Evolutionary conservation across 2,113 vertebrate species (phyloP).

Genomic region (Crocuta crocuta): DNA sequence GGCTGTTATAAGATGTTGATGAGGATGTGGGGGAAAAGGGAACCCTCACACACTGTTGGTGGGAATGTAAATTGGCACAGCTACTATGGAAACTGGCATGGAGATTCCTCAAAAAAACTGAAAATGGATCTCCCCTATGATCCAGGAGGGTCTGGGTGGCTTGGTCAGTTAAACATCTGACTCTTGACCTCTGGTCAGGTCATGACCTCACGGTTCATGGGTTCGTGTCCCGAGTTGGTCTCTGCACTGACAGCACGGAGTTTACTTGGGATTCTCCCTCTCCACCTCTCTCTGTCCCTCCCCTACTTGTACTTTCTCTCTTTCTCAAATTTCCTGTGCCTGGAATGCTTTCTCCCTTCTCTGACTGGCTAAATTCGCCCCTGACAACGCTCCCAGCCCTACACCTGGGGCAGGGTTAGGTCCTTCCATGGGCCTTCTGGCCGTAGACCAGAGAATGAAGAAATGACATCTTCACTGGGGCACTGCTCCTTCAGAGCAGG

Average conservation of each 20-base stretch:
- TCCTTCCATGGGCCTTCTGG: not conserved
- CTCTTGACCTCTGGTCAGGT: too few relatives aligned
- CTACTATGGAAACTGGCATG: not conserved
- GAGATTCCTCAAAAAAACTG: not conserved
- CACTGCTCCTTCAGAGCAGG: not conserved
- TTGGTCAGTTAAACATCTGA: too few relatives aligned
- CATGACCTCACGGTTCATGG: too few relatives aligned
- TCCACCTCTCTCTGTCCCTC: too few relatives aligned
- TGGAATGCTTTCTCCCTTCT: not conserved
- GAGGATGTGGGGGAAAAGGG: not conserved
- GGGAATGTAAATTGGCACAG: not conserved
- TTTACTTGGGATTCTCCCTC: too few relatives aligned
- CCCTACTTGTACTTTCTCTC: too few relatives aligned
- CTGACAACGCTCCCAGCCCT: not conserved
- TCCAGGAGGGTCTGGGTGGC: too few relatives aligned
- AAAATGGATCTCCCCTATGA: not conserved
- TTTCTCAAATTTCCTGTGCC: not conserved
- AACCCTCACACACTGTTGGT: not conserved
- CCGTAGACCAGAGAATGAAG: not conserved
- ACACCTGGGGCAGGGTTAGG: not conserved
- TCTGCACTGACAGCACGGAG: too few relatives aligned
- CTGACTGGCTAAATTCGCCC: not conserved
- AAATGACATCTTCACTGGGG: not conserved
- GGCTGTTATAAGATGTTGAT: not conserved
- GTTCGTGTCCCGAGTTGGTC: too few relatives aligned